A percentile compares a stretch with the other conserved stretches of the same genome.
Conservation (phyloP, 2,888 invertebrate species). For the Caenorhabditis sp. region DNA sequence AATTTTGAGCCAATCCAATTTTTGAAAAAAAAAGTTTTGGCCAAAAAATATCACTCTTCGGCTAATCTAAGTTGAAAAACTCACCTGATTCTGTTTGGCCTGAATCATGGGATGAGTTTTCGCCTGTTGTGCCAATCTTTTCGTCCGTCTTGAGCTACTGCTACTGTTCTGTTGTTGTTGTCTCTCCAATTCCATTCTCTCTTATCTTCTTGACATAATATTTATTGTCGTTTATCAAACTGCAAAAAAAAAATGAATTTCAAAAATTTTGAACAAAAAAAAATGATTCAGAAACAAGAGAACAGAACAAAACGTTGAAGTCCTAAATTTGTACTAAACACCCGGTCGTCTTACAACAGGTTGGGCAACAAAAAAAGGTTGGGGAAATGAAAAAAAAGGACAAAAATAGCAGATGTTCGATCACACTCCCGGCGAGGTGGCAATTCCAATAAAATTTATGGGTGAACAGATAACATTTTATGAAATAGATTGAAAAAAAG, state of each 20-base stretch:
- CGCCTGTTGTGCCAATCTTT: slow-evolving; percentile 37
- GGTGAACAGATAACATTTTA: no score
- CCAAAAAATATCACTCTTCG: no score
- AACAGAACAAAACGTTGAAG: slow-evolving; percentile 1
- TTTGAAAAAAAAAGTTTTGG: no score
- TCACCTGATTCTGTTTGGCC: slow-evolving; percentile 66
- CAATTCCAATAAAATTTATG: no score
- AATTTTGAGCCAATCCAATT: no score
- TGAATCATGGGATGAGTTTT: slow-evolving; percentile 60
- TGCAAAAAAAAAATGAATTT: neutral
- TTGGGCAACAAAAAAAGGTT: neutral
- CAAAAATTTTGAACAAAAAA: neutral
- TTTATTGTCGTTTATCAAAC: neutral
- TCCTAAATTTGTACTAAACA: slow-evolving; percentile 8
- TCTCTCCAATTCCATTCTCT: slow-evolving; percentile 14
- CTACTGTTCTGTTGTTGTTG: slow-evolving; percentile 11
- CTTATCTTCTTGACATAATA: neutral
- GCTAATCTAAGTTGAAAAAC: neutral
- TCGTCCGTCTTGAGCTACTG: slow-evolving; percentile 29
- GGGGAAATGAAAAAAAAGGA: neutral
- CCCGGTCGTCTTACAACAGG: neutral
- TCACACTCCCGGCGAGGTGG: slow-evolving; percentile 6
- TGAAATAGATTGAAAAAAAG: no score
- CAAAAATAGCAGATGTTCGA: neutral
- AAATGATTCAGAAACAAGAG: neutral